A percentile compares a stretch with the other conserved stretches of the same genome.
Evolutionary conservation across 2,888 invertebrate species (phyloP).

Genomic region (Trichogramma evanescens): DNA sequence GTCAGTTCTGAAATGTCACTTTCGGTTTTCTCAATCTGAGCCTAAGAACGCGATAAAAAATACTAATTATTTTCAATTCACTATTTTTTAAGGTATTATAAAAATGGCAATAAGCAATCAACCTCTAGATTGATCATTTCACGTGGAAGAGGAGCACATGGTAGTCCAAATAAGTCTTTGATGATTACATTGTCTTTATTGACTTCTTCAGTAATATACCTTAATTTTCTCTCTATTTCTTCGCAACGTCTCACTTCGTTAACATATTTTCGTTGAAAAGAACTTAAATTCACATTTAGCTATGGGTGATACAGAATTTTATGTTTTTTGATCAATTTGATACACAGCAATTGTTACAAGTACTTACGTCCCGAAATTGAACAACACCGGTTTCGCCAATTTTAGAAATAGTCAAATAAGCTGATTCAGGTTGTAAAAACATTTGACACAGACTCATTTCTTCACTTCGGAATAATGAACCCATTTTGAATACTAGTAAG

Average conservation of each 20-base stretch:
- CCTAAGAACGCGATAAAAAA: constrained; percentile 47
- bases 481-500: constrained; percentile 32
- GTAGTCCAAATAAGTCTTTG: constrained; percentile 50
- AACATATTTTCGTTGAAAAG: constrained; percentile 87
- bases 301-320: constrained; percentile 40
- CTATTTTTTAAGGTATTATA: background rate
- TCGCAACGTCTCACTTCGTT: constrained; percentile 85
- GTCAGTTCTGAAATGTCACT: constrained; percentile 90
- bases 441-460: constrained; percentile 61
- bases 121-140: constrained; percentile 88
- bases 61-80: background rate
- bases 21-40: constrained; percentile 91
- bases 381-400: constrained; percentile 89
- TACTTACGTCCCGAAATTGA: constrained; percentile 86
- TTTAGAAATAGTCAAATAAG: constrained; percentile 88
- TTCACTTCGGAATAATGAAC: constrained; percentile 48
- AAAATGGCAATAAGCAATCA: constrained; percentile 20
- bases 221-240: constrained; percentile 82
- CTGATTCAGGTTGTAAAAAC: constrained; percentile 92
- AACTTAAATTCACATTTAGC: constrained; percentile 80
- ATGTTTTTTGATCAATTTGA: background rate
- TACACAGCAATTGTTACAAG: too few species aligned
- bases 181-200: constrained; percentile 76
- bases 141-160: constrained; percentile 67
- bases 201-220: constrained; percentile 81